Conservation (phyloP, 1,140 invertebrate genomes). For the Bombus soroeensis region DNA sequence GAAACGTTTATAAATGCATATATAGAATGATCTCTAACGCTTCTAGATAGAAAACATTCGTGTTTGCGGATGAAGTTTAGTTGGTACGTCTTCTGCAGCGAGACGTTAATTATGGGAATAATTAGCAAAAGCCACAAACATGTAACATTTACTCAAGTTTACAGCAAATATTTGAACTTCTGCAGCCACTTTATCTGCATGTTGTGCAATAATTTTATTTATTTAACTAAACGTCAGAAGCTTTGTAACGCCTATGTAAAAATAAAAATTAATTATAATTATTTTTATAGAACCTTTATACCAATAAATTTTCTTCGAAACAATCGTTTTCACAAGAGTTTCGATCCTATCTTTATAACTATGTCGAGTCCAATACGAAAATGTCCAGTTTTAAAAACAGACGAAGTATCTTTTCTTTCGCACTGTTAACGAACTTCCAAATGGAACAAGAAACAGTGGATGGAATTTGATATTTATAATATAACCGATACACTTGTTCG, state of each 20-base stretch:
- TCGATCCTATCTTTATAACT: not conserved
- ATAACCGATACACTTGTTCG: not conserved
- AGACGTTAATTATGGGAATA: not conserved
- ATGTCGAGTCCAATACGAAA: not conserved
- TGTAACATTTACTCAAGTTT: not conserved
- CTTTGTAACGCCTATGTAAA: too few relatives aligned
- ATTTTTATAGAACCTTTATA: too few relatives aligned
- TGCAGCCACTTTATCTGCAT: too few relatives aligned
- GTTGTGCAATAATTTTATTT: not conserved
- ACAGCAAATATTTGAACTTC: not conserved
- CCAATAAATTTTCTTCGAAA: too few relatives aligned
- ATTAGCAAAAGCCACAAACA: not conserved
- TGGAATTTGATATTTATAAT: not conserved
- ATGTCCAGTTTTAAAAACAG: too few relatives aligned
- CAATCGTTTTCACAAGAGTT: too few relatives aligned
- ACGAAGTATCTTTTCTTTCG: not conserved
- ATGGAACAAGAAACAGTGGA: not conserved
- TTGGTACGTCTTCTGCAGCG: not conserved
- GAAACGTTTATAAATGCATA: too few relatives aligned
- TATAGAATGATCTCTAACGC: not conserved
- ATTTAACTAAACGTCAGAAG: too few relatives aligned
- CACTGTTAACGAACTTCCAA: accelerated
- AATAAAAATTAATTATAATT: too few relatives aligned
- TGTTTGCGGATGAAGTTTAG: not conserved
- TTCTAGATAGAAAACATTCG: not conserved